A percentile compares a stretch with the other conserved stretches of the same genome.
Evolutionary conservation across 37 sponge, comb jelly and placozoan species (phyloP).

Genomic region (Ianthella basta): DNA sequence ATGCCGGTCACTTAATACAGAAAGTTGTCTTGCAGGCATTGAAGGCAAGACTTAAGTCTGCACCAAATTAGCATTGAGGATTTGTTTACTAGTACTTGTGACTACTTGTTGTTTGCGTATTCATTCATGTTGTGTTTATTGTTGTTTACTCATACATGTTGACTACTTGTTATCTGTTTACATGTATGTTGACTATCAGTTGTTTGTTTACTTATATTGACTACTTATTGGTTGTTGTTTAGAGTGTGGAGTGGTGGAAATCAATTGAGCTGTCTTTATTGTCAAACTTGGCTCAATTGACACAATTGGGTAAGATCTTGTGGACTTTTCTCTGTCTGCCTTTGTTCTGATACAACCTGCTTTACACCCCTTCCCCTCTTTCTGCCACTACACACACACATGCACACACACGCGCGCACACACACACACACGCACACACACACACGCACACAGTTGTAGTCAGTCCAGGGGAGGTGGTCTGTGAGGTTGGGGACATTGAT

Average conservation of each 20-base stretch:
- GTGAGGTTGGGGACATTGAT: conserved; percentile 30
- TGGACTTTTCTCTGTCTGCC: background rate
- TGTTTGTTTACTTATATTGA: background rate
- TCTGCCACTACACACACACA: background rate
- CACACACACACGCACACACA: conserved; percentile 16
- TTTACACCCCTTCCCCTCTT: too few species aligned
- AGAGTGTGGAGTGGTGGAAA: too few species aligned
- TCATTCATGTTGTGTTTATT: too few species aligned
- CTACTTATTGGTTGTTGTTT: too few species aligned
- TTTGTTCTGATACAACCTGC: background rate
- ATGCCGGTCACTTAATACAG: conserved; percentile 13
- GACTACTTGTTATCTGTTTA: too few species aligned
- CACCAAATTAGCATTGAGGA: too few species aligned
- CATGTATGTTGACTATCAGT: background rate
- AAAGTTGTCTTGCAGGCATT: background rate
- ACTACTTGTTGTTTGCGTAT: background rate
- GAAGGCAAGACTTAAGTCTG: conserved; percentile 19
- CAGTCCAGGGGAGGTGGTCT: background rate
- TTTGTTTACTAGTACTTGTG: background rate
- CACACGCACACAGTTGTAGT: conserved; percentile 27
- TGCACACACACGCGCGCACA: background rate
- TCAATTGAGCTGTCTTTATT: background rate
- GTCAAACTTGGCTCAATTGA: background rate
- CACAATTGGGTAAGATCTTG: background rate
- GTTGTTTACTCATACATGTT: too few species aligned